phyloP scores from a whole-genome alignment of 2,797 vertebrate species.

The Eleutherodactylus coqui region DNA sequence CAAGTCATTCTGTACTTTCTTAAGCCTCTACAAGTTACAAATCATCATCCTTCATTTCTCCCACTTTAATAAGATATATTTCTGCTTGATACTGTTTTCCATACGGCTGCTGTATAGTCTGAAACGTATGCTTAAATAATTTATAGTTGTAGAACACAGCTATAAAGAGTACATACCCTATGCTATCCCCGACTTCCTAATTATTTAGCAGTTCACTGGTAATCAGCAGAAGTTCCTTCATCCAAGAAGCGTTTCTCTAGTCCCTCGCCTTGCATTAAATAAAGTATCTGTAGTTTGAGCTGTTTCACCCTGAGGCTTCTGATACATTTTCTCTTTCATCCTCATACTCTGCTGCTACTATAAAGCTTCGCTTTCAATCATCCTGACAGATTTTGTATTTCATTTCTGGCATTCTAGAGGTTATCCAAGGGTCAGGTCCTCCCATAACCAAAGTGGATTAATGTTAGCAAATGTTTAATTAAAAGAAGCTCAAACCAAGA shows the following conservation, averaged over 20 bases:
- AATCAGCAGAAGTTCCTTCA: constrained; percentile 48
- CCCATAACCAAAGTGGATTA: constrained; percentile 24
- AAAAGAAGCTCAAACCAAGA: constrained; percentile 24
- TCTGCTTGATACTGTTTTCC: constrained; percentile 9
- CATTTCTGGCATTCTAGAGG: constrained; percentile 47
- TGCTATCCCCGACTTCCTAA: constrained; percentile 33
- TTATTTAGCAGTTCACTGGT: constrained; percentile 46
- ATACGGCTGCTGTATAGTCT: constrained; percentile 22
- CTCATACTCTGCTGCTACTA: constrained; percentile 32
- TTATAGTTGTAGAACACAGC: constrained; percentile 31
- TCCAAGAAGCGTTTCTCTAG: constrained; percentile 27
- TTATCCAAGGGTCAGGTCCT: constrained; percentile 53
- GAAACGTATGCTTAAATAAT: constrained; percentile 40
- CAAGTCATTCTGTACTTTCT: not conserved
- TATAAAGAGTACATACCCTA: constrained; percentile 29
- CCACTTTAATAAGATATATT: constrained; percentile 5
- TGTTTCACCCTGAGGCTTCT: constrained; percentile 56
- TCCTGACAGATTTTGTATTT: constrained; percentile 52
- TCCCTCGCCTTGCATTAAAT: constrained; percentile 54
- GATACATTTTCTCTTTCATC: constrained; percentile 56
- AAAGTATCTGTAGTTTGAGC: constrained; percentile 50
- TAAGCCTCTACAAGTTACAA: not conserved
- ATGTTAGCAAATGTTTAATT: constrained; percentile 46
- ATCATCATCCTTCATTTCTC: not conserved
- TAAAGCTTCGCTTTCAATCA: constrained; percentile 53